Percentiles rank a stretch among this genome's conserved stretches.
phyloP scores from a whole-genome alignment of 2,797 vertebrate species.

The Falco biarmicus region DNA sequence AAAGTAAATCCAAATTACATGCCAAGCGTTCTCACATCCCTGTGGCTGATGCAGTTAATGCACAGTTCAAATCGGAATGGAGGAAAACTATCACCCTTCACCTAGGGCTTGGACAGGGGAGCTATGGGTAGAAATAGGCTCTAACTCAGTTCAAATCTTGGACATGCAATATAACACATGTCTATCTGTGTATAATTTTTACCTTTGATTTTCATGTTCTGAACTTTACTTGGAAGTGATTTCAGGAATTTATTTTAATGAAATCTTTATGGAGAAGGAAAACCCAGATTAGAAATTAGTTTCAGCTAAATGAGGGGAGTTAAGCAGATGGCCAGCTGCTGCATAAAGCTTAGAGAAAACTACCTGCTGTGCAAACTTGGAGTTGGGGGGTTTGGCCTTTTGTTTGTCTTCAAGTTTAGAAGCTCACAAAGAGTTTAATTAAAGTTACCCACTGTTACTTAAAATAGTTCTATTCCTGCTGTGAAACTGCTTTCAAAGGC shows the following conservation, averaged over 20 bases:
- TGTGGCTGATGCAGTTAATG: neutral
- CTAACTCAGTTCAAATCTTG: neutral
- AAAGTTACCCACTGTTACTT: neutral
- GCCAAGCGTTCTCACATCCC: neutral
- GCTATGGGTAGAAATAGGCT: neutral
- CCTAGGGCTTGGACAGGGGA: neutral
- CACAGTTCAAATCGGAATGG: neutral
- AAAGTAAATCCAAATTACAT: neutral
- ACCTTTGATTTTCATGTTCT: neutral
- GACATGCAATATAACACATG: accelerated
- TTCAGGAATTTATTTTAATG: neutral
- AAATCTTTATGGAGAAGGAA: neutral
- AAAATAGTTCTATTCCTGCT: neutral
- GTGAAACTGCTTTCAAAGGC: neutral
- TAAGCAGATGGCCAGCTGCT: neutral
- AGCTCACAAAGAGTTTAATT: neutral
- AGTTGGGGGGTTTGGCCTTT: neutral
- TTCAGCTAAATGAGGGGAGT: neutral
- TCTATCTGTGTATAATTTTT: neutral
- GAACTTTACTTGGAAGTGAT: neutral
- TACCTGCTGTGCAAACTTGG: neutral
- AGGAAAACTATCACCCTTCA: neutral
- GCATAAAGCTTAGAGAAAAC: neutral
- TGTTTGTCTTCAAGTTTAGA: neutral
- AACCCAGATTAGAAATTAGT: neutral